Base-by-base conservation (phyloP, 2,113 vertebrate genomes). In the Columba janthina region DNA sequence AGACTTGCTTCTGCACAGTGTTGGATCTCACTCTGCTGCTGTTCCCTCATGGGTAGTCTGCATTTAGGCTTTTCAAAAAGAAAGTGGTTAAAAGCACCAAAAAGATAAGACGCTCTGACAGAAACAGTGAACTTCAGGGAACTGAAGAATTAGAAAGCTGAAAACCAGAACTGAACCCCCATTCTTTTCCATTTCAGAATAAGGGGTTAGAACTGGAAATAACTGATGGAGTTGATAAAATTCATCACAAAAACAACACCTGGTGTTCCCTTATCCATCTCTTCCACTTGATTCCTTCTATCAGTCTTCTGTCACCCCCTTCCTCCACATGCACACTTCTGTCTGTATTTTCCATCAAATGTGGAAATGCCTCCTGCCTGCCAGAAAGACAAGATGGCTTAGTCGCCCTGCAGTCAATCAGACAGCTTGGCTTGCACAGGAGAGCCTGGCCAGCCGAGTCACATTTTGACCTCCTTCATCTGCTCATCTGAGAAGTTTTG, bases 321-420 rank as follows among this genome's bases (percentile, higher is more conserved):
- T 58, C 9, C 32, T 48, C 5, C 0, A 5, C 61, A 11, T 79
- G 78, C 95, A 76, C 19, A 21, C 96, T 93, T 90, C 87, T 93
- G 62, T 93, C 88, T 34, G 21, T 73, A 8, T 96, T 77, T 69
- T 90, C 94, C 92, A 82, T 97, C 95, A 96, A 97, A 97, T 91
- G 81, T 96, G 97, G 97, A 98, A 94, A 60, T 97, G 97, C 97
- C 96, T 98, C 96, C 97, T 98, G 98, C 97, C 97, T 98, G 98
- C 98, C 98, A 98, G 98, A 92, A 96, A 90, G 94, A 93, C 98
- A 98, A 98, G 98, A 98, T 98, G 98, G 98, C 97, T 96, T 82
- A 69, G 88, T 73, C 74, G 96, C 98, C 98, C 98, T 96, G 93
- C 97, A 98, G 98, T 98, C 98, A 98, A 96, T 98, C 92, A 89